These are phyloP conservation scores for Tenthredo scrophulariae DNA, from an alignment of 2,888 invertebrate genomes.

Conservation along the genomic window DNA sequence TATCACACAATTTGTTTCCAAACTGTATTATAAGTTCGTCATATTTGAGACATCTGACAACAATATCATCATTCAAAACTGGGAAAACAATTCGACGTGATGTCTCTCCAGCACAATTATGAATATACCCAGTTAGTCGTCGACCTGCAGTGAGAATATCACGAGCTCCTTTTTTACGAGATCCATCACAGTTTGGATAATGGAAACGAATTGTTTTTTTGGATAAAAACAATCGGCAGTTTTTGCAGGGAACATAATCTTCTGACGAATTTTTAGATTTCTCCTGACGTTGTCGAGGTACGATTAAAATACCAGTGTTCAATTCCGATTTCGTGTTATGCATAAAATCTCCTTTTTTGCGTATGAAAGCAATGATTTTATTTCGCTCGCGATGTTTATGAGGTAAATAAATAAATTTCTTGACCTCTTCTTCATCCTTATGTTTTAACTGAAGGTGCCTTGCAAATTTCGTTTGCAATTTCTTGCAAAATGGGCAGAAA, in stretches of 20 bases:
- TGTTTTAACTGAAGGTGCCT: constrained; percentile 56
- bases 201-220: constrained; percentile 33
- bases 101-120: background rate
- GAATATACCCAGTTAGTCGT: background rate
- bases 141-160: background rate
- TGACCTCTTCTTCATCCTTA: constrained; percentile 48
- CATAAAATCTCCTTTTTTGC: constrained; percentile 40
- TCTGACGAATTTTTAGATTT: constrained; percentile 22
- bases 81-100: constrained; percentile 13
- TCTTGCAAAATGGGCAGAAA: constrained; percentile 26
- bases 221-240: constrained; percentile 52
- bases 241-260: constrained; percentile 47
- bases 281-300: constrained; percentile 30
- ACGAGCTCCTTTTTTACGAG: constrained; percentile 13
- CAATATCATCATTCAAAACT: constrained; percentile 29
- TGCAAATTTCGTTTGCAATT: constrained; percentile 49
- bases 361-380: constrained; percentile 52
- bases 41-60: constrained; percentile 11
- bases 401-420: constrained; percentile 48
- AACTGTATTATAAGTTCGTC: background rate
- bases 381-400: constrained; percentile 35
- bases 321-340: constrained; percentile 16
- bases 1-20: constrained; percentile 52
- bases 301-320: constrained; percentile 47
- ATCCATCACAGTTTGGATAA: background rate